Percentiles rank a stretch among this genome's conserved stretches.
phyloP scores from a whole-genome alignment of 2,797 vertebrate species.

The Sparidentex hasta region DNA sequence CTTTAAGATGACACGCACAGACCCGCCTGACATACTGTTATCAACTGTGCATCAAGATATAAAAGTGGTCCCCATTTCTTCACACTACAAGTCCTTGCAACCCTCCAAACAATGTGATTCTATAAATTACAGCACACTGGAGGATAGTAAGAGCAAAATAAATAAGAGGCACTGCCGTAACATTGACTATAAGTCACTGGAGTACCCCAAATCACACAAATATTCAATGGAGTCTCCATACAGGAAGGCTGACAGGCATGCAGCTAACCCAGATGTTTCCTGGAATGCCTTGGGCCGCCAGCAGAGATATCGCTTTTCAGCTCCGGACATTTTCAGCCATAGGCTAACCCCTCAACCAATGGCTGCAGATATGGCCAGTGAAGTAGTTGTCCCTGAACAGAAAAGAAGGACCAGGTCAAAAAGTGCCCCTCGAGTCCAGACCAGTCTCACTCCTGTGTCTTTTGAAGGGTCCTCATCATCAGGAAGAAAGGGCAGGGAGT shows the following conservation, averaged over 20 bases:
- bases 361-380: slow-evolving; percentile 78
- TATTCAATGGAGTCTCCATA: slow-evolving; percentile 86
- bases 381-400: slow-evolving; percentile 81
- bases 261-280: slow-evolving; percentile 84
- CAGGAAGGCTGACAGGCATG: slow-evolving; percentile 82
- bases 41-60: slow-evolving; percentile 95
- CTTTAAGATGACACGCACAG: slow-evolving; percentile 99
- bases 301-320: slow-evolving; percentile 86
- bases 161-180: slow-evolving; percentile 94
- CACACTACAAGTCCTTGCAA: slow-evolving; percentile 82
- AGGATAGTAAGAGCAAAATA: slow-evolving; percentile 86
- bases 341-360: slow-evolving; percentile 82
- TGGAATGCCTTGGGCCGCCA: slow-evolving; percentile 85
- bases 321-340: slow-evolving; percentile 84
- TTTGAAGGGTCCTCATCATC: slow-evolving; percentile 83
- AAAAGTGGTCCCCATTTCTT: slow-evolving; percentile 89
- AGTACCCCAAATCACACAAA: slow-evolving; percentile 83
- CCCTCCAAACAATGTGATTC: slow-evolving; percentile 90
- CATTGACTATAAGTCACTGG: slow-evolving; percentile 91
- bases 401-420: slow-evolving; percentile 93
- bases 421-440: slow-evolving; percentile 91
- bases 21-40: slow-evolving; percentile 95
- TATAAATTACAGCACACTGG: slow-evolving; percentile 85
- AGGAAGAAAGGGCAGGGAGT: slow-evolving; percentile 89
- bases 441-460: slow-evolving; percentile 87